Percentiles rank a stretch among this genome's conserved stretches.
These are phyloP conservation scores for Ashinkailepas kermadecensis DNA, from an alignment of 2,888 invertebrate species.

Conservation along the genomic window DNA sequence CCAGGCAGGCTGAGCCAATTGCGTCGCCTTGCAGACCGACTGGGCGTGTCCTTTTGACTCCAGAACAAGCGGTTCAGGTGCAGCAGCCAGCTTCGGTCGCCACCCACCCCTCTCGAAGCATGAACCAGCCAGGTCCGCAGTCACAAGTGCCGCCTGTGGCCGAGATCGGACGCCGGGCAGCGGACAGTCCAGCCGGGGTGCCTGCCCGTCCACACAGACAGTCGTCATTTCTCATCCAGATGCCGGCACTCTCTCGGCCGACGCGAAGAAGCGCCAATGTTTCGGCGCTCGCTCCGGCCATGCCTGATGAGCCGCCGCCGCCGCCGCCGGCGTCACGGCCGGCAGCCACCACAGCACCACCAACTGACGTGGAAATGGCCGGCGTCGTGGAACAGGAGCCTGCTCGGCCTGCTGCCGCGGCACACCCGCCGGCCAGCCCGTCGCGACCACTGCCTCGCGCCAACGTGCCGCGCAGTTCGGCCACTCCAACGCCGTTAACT, in stretches of 20 bases:
- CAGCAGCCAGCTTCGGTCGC: background rate
- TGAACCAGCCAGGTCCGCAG: background rate
- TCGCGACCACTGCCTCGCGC: background rate
- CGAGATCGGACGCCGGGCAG: too few species aligned
- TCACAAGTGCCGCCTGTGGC: background rate
- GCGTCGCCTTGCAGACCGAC: too few species aligned
- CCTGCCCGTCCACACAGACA: background rate
- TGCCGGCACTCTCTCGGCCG: background rate
- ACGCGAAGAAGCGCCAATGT: background rate
- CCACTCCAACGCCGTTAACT: too few species aligned
- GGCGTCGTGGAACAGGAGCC: too few species aligned
- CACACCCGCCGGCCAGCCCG: too few species aligned
- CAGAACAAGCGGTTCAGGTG: background rate
- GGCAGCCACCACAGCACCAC: too few species aligned
- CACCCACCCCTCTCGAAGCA: background rate
- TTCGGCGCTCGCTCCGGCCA: background rate
- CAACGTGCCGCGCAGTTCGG: background rate
- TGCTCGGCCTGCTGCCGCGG: too few species aligned
- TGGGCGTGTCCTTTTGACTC: background rate
- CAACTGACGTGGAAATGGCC: background rate
- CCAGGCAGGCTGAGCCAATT: too few species aligned
- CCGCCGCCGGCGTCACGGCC: background rate
- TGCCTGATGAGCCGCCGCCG: background rate
- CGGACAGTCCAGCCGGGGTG: too few species aligned
- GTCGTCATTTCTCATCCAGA: background rate